Conservation (phyloP, 2,113 vertebrate species). For the Cettia cetti region DNA sequence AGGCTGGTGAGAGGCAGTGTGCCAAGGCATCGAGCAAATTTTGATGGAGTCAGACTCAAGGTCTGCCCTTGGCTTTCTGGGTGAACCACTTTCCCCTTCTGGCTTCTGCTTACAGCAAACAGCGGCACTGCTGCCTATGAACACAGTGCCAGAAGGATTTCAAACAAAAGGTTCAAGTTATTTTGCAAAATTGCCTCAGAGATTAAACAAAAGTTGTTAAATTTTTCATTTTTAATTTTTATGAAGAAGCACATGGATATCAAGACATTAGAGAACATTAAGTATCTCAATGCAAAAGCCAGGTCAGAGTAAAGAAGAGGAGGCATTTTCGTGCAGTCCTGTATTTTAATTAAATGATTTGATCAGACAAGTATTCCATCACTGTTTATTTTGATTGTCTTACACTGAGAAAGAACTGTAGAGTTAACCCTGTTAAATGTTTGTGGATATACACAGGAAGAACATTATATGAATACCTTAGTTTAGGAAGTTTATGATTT, state of each 20-base stretch:
- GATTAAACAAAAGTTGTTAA: not conserved
- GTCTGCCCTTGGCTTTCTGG: not conserved
- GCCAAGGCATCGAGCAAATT: not conserved
- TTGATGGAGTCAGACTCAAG: not conserved
- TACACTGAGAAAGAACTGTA: not conserved
- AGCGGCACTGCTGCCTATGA: fast-evolving
- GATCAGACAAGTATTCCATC: not conserved
- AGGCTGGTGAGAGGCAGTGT: not conserved
- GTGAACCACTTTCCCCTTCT: not conserved
- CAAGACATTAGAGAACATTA: not conserved
- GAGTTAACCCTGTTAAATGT: not conserved
- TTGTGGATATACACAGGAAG: not conserved
- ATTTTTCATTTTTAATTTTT: not conserved
- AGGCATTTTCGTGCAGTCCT: not conserved
- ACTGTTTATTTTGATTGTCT: not conserved
- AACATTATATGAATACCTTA: not conserved
- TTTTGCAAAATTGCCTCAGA: not conserved
- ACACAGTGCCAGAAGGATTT: not conserved
- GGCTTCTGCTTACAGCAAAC: not conserved
- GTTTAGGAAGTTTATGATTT: not conserved
- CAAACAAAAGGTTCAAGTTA: not conserved
- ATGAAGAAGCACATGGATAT: not conserved
- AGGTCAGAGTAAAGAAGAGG: not conserved
- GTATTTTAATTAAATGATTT: not conserved
- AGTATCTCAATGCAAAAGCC: not conserved